phyloP scores from a whole-genome alignment of 2,888 invertebrate genomes.

The Phengaris alcon region DNA sequence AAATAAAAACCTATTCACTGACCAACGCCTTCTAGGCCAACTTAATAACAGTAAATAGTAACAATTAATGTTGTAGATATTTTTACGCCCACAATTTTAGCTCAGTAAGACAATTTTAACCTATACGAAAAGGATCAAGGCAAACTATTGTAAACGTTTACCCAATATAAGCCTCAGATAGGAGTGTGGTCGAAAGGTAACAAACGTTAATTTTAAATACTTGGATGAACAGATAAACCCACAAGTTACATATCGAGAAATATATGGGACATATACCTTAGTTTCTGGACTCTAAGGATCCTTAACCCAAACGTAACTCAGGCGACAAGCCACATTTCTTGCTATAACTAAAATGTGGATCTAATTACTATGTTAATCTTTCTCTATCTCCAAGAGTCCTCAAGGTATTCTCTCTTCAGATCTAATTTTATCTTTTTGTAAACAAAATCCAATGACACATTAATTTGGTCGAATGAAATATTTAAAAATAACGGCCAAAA shows the following conservation, averaged over 20 bases:
- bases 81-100: too few species aligned
- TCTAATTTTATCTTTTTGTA: too few species aligned
- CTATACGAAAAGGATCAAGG: background rate
- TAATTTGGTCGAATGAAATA: too few species aligned
- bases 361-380: background rate
- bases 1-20: too few species aligned
- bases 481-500: too few species aligned
- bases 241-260: background rate
- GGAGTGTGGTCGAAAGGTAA: background rate
- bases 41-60: too few species aligned
- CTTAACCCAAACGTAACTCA: constrained; percentile 5
- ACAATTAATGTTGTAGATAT: too few species aligned
- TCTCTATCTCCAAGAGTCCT: too few species aligned
- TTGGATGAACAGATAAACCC: constrained; percentile 14
- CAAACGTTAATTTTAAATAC: constrained; percentile 11
- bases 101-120: background rate
- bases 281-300: background rate
- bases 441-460: too few species aligned
- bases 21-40: too few species aligned
- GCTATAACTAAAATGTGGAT: constrained; percentile 3
- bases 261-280: background rate
- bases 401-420: too few species aligned
- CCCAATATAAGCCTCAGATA: constrained; percentile 9
- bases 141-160: constrained; percentile 14
- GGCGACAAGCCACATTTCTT: constrained; percentile 14